A percentile compares a stretch with the other conserved stretches of the same genome.
Evolutionary conservation across 1,140 invertebrate species (phyloP).

Genomic region (Bombus sylvicola): DNA sequence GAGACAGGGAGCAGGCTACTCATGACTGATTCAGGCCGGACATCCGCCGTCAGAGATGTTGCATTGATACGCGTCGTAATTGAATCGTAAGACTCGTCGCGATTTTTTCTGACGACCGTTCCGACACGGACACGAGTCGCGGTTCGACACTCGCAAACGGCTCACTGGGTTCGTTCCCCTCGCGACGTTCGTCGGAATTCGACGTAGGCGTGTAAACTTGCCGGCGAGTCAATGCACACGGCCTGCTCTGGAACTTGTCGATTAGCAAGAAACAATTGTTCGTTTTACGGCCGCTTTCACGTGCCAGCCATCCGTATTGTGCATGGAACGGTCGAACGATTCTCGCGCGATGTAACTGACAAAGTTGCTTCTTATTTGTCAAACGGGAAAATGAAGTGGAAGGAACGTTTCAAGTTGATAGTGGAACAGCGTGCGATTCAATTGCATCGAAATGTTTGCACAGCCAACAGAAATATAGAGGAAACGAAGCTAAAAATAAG

Average conservation of each 20-base stretch:
- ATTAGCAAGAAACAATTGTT: conserved; percentile 23
- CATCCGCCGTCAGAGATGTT: conserved; percentile 64
- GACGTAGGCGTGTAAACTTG: conserved; percentile 14
- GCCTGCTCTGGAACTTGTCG: not conserved
- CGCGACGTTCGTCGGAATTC: not conserved
- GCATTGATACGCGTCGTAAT: conserved; percentile 32
- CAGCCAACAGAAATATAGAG: not conserved
- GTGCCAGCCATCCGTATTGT: not conserved
- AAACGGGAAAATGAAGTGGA: not conserved
- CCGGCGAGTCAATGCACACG: conserved; percentile 18
- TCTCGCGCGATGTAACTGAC: not conserved
- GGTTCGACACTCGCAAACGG: not conserved
- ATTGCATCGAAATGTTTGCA: too few relatives aligned
- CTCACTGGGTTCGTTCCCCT: not conserved
- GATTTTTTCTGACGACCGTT: not conserved
- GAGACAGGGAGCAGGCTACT: conserved; percentile 72
- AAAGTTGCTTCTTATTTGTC: conserved; percentile 8
- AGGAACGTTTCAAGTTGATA: not conserved
- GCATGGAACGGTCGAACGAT: not conserved
- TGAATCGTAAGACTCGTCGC: conserved; percentile 39
- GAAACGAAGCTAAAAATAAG: not conserved
- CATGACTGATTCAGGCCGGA: conserved; percentile 76
- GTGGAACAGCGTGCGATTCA: too few relatives aligned
- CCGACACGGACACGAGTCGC: not conserved
- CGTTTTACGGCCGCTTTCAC: not conserved